Evolutionary conservation across 1,140 invertebrate species (phyloP).

Genomic region (Pseudachorutes palmiensis): DNA sequence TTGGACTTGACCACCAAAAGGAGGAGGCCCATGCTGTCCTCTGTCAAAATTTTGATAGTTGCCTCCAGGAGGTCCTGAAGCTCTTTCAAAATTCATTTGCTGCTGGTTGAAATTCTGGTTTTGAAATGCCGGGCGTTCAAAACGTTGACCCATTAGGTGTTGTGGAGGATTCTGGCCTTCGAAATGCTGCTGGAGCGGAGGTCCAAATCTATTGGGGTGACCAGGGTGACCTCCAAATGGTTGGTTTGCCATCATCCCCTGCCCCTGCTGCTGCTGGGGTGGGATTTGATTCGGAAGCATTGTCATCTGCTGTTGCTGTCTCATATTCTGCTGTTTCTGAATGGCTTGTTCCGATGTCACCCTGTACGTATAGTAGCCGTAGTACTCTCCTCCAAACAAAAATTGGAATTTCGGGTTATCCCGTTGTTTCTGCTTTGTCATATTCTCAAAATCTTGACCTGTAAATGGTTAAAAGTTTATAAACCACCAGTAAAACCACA

Average conservation of each 20-base stretch:
- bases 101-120: neutral
- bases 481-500: neutral
- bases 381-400: conserved; percentile 90
- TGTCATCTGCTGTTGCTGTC: conserved; percentile 37
- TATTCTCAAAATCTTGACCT: conserved; percentile 90
- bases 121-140: neutral
- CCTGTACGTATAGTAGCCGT: conserved; percentile 94
- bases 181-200: conserved; percentile 8
- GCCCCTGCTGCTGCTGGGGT: neutral
- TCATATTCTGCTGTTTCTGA: conserved; percentile 43
- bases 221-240: conserved; percentile 10
- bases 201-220: neutral
- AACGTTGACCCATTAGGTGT: conserved; percentile 22
- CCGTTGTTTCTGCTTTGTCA: conserved; percentile 96
- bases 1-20: neutral
- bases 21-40: neutral
- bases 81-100: conserved; percentile 25
- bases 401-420: conserved; percentile 95
- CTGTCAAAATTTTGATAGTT: conserved; percentile 9
- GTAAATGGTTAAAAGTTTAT: neutral
- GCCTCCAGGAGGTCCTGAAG: conserved; percentile 5
- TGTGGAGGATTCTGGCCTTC: conserved; percentile 8
- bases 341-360: conserved; percentile 78
- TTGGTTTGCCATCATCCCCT: neutral
- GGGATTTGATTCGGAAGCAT: conserved; percentile 14